phyloP scores from a whole-genome alignment of 2,888 invertebrate species.

The Drosophila kambysellisi region DNA sequence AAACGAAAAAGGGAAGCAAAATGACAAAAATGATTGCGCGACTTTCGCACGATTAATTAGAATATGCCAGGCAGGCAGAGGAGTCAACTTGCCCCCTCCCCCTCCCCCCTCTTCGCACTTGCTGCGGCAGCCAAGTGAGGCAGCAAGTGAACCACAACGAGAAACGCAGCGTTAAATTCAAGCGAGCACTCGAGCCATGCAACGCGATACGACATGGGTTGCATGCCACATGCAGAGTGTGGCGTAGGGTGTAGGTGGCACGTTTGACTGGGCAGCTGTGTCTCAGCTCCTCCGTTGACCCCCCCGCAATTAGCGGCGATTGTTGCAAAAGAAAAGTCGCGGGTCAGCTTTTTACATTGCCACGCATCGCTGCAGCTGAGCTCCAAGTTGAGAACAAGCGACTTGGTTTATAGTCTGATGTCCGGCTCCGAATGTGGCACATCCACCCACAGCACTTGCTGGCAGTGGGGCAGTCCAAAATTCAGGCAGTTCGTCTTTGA shows the following conservation, averaged over 20 bases:
- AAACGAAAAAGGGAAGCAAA: background rate
- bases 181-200: constrained; percentile 54
- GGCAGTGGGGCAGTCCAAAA: background rate
- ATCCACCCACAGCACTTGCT: background rate
- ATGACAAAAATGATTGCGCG: constrained; percentile 32
- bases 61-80: constrained; percentile 14
- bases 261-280: constrained; percentile 20
- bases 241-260: background rate
- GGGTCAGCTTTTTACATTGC: constrained; percentile 10
- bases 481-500: background rate
- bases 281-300: constrained; percentile 6
- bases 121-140: constrained; percentile 30
- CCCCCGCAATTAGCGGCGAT: constrained; percentile 70
- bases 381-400: background rate
- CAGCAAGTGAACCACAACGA: constrained; percentile 70
- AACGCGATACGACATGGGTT: constrained; percentile 41
- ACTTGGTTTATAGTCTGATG: background rate
- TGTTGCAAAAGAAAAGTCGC: constrained; percentile 58
- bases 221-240: constrained; percentile 12
- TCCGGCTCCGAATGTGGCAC: background rate
- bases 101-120: background rate
- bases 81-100: background rate
- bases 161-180: constrained; percentile 50
- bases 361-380: constrained; percentile 11
- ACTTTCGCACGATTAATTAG: constrained; percentile 72